A percentile compares a stretch with the other conserved stretches of the same genome.
Evolutionary conservation across 2,888 invertebrate species (phyloP).

Genomic region (Zootermopsis nevadensis): DNA sequence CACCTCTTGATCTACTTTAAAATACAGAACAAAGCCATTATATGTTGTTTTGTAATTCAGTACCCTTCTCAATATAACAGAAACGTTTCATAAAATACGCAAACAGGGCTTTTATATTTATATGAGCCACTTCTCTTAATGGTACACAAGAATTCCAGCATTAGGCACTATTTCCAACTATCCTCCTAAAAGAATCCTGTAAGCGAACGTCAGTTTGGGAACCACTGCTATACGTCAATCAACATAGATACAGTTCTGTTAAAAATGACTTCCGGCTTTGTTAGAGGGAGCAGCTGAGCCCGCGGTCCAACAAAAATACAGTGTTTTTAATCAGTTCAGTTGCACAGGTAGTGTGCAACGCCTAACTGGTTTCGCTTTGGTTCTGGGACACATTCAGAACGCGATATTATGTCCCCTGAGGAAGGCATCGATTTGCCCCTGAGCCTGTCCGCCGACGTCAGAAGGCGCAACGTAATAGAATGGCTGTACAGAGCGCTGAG

Average conservation of each 20-base stretch:
- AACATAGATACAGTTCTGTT: not conserved
- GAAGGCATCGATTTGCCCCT: conserved; percentile 84
- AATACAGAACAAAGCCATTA: no score
- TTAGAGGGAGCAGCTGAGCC: conserved; percentile 9
- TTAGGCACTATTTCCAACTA: no score
- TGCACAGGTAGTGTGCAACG: not conserved
- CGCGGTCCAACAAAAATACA: not conserved
- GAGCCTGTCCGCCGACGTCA: conserved; percentile 64
- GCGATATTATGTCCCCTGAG: conserved; percentile 69
- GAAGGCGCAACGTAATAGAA: conserved; percentile 68
- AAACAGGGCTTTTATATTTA: no score
- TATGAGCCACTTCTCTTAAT: no score
- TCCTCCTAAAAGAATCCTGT: no score
- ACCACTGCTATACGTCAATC: not conserved
- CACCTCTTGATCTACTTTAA: no score
- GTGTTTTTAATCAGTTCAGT: not conserved
- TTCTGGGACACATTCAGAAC: conserved; percentile 40
- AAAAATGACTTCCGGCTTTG: conserved; percentile 5
- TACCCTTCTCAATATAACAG: no score
- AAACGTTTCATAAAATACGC: no score
- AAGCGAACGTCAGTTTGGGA: not conserved
- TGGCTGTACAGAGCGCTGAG: conserved; percentile 60
- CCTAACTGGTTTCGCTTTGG: not conserved
- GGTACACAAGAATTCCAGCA: no score
- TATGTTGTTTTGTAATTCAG: no score